Percentiles rank a stretch among this genome's conserved stretches.
These are phyloP conservation scores for Agrochola lychnidis DNA, from an alignment of 2,888 invertebrate genomes.

Conservation along the genomic window DNA sequence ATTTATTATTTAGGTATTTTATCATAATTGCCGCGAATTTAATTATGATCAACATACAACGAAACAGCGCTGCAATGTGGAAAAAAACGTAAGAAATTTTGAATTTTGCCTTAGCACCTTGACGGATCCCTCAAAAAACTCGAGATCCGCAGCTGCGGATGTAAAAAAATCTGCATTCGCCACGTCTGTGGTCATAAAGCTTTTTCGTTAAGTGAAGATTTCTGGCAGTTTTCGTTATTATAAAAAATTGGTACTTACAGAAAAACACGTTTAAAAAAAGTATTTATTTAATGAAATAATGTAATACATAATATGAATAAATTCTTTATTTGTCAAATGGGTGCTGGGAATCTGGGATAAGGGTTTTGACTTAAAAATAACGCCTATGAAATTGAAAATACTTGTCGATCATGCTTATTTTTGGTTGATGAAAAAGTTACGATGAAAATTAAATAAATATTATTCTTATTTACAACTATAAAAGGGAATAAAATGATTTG, in stretches of 20 bases:
- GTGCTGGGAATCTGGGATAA: conserved; percentile 12
- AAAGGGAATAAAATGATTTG: conserved; percentile 36
- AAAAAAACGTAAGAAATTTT: too few species aligned
- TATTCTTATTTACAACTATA: conserved; percentile 66
- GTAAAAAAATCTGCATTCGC: too few species aligned
- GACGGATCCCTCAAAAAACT: too few species aligned
- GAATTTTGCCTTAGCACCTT: too few species aligned
- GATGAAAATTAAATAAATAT: conserved; percentile 56
- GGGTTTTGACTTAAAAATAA: conserved; percentile 34
- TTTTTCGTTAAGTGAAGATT: too few species aligned
- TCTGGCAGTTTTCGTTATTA: too few species aligned
- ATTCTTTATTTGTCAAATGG: conserved; percentile 50
- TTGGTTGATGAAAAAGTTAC: conserved; percentile 38
- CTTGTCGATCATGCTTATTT: conserved; percentile 28
- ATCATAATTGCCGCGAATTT: too few species aligned
- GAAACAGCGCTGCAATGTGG: too few species aligned
- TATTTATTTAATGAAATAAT: conserved; percentile 63
- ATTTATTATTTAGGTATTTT: too few species aligned
- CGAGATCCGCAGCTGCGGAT: too few species aligned
- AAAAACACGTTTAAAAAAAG: conserved; percentile 41
- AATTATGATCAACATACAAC: too few species aligned
- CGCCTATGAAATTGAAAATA: conserved; percentile 26
- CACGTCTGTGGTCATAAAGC: too few species aligned
- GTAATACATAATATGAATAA: conserved; percentile 54
- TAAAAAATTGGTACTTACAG: not conserved